Evolutionary conservation across 1,140 invertebrate genomes (phyloP).

Genomic region (Acromyrmex charruanus): DNA sequence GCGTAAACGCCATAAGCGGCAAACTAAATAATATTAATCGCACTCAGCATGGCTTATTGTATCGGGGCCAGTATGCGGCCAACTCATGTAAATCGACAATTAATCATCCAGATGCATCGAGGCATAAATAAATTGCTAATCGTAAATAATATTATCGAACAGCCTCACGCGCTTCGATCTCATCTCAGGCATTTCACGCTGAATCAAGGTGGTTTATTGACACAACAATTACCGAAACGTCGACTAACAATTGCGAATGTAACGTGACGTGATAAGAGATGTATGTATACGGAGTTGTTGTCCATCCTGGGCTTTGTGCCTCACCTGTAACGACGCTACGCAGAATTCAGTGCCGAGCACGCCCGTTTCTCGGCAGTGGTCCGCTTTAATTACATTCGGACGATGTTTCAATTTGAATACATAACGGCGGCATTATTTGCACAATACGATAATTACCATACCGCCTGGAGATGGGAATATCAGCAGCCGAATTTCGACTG

Average conservation of each 20-base stretch:
- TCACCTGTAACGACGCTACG: constrained; percentile 24
- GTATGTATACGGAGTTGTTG: not conserved
- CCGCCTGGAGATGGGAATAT: constrained; percentile 60
- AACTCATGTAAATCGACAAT: constrained; percentile 37
- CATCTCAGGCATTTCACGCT: constrained; percentile 1
- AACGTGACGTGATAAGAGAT: constrained; percentile 29
- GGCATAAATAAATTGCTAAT: constrained; percentile 37
- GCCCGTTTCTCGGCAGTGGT: constrained; percentile 28
- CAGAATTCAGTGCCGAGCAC: not conserved
- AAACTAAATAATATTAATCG: constrained; percentile 41
- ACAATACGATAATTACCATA: constrained; percentile 63
- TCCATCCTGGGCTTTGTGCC: constrained; percentile 26
- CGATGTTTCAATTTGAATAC: constrained; percentile 67
- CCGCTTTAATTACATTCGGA: constrained; percentile 61
- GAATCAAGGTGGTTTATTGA: constrained; percentile 11
- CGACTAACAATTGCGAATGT: constrained; percentile 38
- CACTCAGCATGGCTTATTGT: not conserved
- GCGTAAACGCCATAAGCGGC: not conserved
- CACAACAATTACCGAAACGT: constrained; percentile 49
- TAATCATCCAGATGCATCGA: constrained; percentile 19
- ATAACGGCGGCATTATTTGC: constrained; percentile 58
- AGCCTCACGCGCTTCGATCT: not conserved
- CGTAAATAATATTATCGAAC: constrained; percentile 29
- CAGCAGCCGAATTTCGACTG: constrained; percentile 52
- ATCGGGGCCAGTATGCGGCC: not conserved